phyloP scores from a whole-genome alignment of 2,888 invertebrate species.

The Lissocephala sabroskyi region DNA sequence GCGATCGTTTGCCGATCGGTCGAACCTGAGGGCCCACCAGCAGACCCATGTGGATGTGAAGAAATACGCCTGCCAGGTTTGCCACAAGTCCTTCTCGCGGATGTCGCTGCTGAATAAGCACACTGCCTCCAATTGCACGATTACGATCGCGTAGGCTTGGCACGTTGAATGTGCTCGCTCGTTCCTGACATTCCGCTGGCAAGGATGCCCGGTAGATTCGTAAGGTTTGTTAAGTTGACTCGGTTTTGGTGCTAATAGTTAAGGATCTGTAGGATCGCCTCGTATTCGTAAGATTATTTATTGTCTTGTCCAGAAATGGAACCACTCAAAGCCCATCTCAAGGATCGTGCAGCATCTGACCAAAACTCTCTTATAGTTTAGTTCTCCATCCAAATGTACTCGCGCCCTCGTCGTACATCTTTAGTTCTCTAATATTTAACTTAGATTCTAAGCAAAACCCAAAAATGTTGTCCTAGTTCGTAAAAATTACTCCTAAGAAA shows the following conservation, averaged over 20 bases:
- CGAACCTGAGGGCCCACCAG: slow-evolving; percentile 71
- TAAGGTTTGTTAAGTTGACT: slow-evolving; percentile 27
- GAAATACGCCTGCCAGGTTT: slow-evolving; percentile 69
- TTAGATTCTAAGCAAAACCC: slow-evolving; percentile 10
- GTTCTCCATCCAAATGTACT: too few relatives aligned
- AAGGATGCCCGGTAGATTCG: slow-evolving; percentile 34
- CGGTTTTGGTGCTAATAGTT: slow-evolving; percentile 45
- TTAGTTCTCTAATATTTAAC: slow-evolving; percentile 12
- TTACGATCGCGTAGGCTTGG: slow-evolving; percentile 60
- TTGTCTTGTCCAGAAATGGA: slow-evolving; percentile 2
- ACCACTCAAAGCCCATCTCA: slow-evolving; percentile 3
- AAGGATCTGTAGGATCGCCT: slow-evolving; percentile 11
- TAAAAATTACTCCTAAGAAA: slow-evolving; percentile 8
- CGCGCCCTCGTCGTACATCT: too few relatives aligned
- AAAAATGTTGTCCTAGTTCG: slow-evolving; percentile 16
- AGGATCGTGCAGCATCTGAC: slow-evolving; percentile 49
- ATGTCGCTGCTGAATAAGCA: slow-evolving; percentile 72
- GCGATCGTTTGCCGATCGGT: slow-evolving; percentile 71
- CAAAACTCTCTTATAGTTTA: slow-evolving; percentile 40
- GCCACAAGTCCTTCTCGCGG: slow-evolving; percentile 70
- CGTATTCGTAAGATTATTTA: too few relatives aligned
- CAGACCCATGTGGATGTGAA: slow-evolving; percentile 71
- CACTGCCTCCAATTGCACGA: slow-evolving; percentile 68
- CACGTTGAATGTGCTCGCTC: slow-evolving; percentile 6
- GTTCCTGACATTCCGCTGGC: slow-evolving; percentile 51